Percentiles rank a stretch among this genome's conserved stretches.
Conservation (phyloP, 2,797 vertebrate species). For the Rhinatrema bivittatum region DNA sequence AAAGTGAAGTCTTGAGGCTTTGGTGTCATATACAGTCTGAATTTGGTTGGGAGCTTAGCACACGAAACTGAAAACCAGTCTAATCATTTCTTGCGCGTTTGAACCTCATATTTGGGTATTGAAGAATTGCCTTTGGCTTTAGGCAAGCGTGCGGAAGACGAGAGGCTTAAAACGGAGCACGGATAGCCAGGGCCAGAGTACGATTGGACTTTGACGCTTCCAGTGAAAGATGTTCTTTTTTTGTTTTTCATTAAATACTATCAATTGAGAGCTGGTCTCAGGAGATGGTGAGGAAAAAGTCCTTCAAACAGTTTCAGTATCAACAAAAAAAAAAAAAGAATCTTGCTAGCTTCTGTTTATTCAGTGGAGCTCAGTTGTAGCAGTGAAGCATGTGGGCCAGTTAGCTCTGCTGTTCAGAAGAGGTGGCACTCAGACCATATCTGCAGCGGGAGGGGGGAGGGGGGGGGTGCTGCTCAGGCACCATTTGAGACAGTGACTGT, state of each 20-base stretch:
- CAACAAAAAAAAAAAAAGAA: not conserved
- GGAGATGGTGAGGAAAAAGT: conserved; percentile 8
- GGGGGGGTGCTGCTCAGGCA: not conserved
- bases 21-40: conserved; percentile 80
- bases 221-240: conserved; percentile 11
- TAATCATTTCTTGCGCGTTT: conserved; percentile 41
- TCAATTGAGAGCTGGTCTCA: conserved; percentile 9
- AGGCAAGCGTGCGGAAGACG: not conserved
- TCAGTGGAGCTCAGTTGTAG: conserved; percentile 1
- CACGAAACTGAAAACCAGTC: conserved; percentile 39
- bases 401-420: conserved; percentile 21
- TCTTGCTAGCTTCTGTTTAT: not conserved
- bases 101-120: conserved; percentile 36
- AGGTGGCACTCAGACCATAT: conserved; percentile 13
- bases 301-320: not conserved
- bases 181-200: not conserved
- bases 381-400: not conserved
- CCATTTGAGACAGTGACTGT: conserved; percentile 26
- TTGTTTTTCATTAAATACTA: conserved; percentile 9
- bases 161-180: conserved; percentile 21
- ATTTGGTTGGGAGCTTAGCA: conserved; percentile 81
- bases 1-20: conserved; percentile 54
- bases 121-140: conserved; percentile 35
- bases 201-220: conserved; percentile 15
- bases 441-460: not conserved